Evolutionary conservation across 2,888 invertebrate species (phyloP).

Genomic region (Xylota sylvarum): DNA sequence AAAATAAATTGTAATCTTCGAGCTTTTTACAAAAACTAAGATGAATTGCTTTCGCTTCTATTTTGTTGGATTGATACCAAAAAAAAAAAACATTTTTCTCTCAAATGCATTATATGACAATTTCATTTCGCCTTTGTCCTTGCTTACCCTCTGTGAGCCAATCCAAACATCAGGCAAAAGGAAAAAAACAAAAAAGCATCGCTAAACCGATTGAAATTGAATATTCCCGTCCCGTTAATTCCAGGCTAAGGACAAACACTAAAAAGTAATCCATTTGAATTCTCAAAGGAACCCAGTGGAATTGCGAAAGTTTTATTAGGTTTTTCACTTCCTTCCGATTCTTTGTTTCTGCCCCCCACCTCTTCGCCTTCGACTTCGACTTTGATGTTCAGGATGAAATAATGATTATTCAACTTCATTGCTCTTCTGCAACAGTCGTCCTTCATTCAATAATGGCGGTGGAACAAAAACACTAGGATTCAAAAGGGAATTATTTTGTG

Average conservation of each 20-base stretch:
- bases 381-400: conserved; percentile 73
- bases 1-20: conserved; percentile 59
- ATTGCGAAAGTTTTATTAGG: conserved; percentile 77
- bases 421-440: conserved; percentile 38
- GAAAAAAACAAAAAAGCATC: conserved; percentile 29
- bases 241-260: conserved; percentile 76
- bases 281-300: conserved; percentile 72
- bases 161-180: conserved; percentile 55
- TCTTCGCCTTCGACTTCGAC: conserved; percentile 21
- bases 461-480: conserved; percentile 4
- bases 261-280: conserved; percentile 76
- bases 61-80: conserved; percentile 14
- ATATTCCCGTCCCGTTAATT: conserved; percentile 76
- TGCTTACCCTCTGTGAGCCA: conserved; percentile 64
- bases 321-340: conserved; percentile 74
- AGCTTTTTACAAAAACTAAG: conserved; percentile 45
- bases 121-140: conserved; percentile 75
- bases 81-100: conserved; percentile 50
- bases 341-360: conserved; percentile 24
- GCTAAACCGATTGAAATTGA: conserved; percentile 75
- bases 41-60: conserved; percentile 30
- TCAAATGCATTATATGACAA: conserved; percentile 75
- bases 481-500: conserved; percentile 57
- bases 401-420: conserved; percentile 76
- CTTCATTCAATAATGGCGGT: neutral